phyloP scores from a whole-genome alignment of 2,797 vertebrate genomes.

The Siniperca scherzeri region DNA sequence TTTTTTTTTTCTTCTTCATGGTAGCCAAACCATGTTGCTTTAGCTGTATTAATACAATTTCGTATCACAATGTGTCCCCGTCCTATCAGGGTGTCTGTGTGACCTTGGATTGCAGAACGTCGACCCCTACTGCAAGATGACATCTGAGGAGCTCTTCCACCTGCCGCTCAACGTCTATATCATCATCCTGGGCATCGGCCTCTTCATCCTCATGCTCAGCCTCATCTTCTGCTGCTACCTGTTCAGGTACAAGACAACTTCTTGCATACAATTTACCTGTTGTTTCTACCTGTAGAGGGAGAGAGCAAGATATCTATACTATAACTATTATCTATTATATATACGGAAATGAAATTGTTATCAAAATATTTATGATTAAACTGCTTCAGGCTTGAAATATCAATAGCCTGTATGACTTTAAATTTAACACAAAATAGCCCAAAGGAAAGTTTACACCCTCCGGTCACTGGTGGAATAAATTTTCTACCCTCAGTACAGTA shows the following conservation, averaged over 20 bases:
- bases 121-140: constrained; percentile 78
- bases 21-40: background rate
- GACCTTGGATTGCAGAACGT: constrained; percentile 59
- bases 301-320: background rate
- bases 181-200: constrained; percentile 85
- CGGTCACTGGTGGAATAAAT: too few relatives aligned
- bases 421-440: background rate
- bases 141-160: constrained; percentile 74
- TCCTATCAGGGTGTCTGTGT: constrained; percentile 75
- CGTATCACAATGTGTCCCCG: constrained; percentile 3
- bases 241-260: constrained; percentile 81
- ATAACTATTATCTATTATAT: background rate
- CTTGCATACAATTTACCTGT: background rate
- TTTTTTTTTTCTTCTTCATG: background rate
- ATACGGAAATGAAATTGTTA: background rate
- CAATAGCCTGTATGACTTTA: background rate
- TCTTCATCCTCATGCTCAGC: constrained; percentile 88
- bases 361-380: background rate
- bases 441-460: background rate
- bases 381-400: background rate
- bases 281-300: background rate
- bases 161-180: constrained; percentile 87
- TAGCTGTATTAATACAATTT: background rate
- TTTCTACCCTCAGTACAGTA: background rate
- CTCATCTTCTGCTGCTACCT: constrained; percentile 89